Evolutionary conservation across 1,140 invertebrate species (phyloP), one percentile per base, ranked within the genome.

Genomic region (Macrosteles quadrilineatus): DNA sequence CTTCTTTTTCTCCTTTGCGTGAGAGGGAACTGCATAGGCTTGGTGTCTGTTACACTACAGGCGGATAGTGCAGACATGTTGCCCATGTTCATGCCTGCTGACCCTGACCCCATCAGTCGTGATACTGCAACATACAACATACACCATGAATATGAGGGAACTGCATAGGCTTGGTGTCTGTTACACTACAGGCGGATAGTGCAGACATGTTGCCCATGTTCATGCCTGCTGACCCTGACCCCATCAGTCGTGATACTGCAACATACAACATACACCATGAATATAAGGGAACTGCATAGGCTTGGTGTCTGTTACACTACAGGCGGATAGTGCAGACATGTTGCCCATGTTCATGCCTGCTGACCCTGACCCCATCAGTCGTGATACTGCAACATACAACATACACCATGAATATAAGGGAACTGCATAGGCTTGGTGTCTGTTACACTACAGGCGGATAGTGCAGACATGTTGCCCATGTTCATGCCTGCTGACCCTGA

Each of bases 401-500:
- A n/a, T n/a, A n/a, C n/a, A n/a, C n/a, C n/a, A n/a, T 95, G 93
- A 14, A 93, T 90, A 72, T 96, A 85, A 29, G 94, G 94, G 81
- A 96, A 96, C 81, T 96, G 94, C 88, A 96, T 92, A 62, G 92
- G 90, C 81, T 95, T 94, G 71, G 90, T 85, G 79, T 94, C 92
- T 59, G 81, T 80, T 73, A 86, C 84, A 80, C 84, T 85, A 71
- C 87, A 87, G 25, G 84, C 83, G 27, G 85, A 83, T 73, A 88
- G 82, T 6, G 91, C 88, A 83, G 93, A 89, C 78, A 86, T 85
- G 76, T 94, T 92, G 78, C 91, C 89, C 85, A 95, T 91, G 75
- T 89, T 89, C 86, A 96, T 94, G 73, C 91, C 88, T 72, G 88
- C 87, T 73, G 91, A 91, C 73, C 90, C 88, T 30, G 88, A 87